A percentile compares a stretch with the other conserved stretches of the same genome.
Conservation (phyloP, 2,888 invertebrate genomes). For the Crossocerus cetratus region DNA sequence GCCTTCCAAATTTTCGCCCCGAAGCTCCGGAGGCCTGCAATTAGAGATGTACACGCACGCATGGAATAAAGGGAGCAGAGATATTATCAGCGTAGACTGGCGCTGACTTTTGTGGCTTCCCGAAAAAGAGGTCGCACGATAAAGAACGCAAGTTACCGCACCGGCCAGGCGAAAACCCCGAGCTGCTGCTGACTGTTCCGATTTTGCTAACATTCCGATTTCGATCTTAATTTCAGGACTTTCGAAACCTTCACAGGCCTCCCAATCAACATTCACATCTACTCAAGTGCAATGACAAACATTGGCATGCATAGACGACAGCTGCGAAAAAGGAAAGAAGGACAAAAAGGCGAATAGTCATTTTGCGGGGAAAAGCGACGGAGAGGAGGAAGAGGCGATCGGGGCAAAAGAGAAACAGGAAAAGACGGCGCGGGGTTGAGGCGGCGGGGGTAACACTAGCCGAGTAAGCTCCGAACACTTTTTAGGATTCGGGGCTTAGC, state of each 20-base stretch:
- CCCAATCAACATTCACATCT: too few species aligned
- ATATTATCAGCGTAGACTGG: constrained; percentile 26
- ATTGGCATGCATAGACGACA: too few species aligned
- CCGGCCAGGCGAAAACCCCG: constrained; percentile 6
- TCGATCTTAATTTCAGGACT: neutral
- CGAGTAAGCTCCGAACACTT: constrained; percentile 75
- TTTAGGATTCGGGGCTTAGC: constrained; percentile 74
- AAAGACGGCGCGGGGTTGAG: neutral
- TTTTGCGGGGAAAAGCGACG: neutral
- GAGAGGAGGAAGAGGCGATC: constrained; percentile 19
- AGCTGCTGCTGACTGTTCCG: neutral
- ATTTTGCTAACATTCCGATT: too few species aligned
- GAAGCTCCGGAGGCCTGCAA: too few species aligned
- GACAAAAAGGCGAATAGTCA: too few species aligned
- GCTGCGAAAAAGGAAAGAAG: too few species aligned
- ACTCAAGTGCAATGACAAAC: too few species aligned
- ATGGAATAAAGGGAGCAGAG: constrained; percentile 22
- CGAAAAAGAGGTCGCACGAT: constrained; percentile 32
- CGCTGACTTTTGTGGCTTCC: constrained; percentile 33
- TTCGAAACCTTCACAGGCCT: neutral
- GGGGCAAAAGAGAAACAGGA: constrained; percentile 38
- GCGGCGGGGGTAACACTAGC: constrained; percentile 72
- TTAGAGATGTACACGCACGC: constrained; percentile 17
- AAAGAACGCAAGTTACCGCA: constrained; percentile 19
- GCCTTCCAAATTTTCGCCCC: too few species aligned